phyloP scores from a whole-genome alignment of 2,113 vertebrate species.

The Glaucidium brasilianum region DNA sequence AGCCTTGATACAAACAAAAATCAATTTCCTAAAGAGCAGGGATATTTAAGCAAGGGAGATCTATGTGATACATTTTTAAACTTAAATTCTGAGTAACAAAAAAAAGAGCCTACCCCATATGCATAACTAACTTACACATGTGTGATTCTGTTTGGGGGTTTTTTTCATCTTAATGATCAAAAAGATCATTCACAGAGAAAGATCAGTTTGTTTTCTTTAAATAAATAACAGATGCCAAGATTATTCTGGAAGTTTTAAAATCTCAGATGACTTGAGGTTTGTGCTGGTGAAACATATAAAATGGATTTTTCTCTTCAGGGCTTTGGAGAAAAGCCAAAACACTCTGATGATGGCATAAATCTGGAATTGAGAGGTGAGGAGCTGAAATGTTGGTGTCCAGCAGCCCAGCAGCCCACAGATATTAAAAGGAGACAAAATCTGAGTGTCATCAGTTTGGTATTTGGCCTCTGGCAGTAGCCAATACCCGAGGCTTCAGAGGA shows the following conservation, averaged over 20 bases:
- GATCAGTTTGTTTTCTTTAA: neutral
- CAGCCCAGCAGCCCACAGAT: neutral
- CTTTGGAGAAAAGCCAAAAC: slow-evolving; percentile 16
- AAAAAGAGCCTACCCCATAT: neutral
- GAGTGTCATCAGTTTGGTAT: slow-evolving; percentile 7
- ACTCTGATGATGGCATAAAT: slow-evolving; percentile 2
- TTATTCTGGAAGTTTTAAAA: slow-evolving; percentile 19
- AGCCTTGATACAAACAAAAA: neutral
- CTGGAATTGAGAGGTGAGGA: neutral
- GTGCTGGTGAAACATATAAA: slow-evolving; percentile 2
- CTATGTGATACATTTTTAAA: neutral
- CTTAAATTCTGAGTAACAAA: neutral
- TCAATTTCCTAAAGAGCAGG: neutral
- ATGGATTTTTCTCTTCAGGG: neutral
- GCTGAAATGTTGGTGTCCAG: neutral
- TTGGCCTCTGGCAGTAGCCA: slow-evolving; percentile 27
- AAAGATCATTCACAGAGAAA: neutral
- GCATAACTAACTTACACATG: neutral
- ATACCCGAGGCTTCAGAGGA: slow-evolving; percentile 5
- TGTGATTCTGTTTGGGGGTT: neutral
- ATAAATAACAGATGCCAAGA: neutral
- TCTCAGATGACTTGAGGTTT: neutral
- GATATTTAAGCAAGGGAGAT: neutral
- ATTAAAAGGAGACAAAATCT: slow-evolving; percentile 15
- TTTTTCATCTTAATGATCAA: neutral